Base-by-base conservation (phyloP, 2,888 invertebrate species). In the Tetramorium bicarinatum region DNA sequence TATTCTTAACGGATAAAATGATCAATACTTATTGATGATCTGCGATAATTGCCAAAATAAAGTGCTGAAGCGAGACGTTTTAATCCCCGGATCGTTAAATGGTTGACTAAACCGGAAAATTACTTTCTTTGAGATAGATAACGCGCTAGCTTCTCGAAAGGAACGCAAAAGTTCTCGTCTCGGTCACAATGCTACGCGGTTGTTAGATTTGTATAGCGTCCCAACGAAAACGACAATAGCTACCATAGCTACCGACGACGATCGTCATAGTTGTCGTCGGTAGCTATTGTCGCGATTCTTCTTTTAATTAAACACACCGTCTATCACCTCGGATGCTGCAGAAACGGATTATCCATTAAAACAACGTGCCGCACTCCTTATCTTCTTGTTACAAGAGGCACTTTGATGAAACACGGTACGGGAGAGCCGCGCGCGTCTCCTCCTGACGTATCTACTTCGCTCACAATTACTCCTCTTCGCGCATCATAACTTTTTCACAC, bases 221-320 rank as follows among this genome's bases (percentile, higher is more conserved):
- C 25, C 18, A 38, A 76, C 47, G 47, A 44, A 41, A 44, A 66
- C 11, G 54, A 62, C 29, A 18, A 38, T 64, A 64, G 18, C 52
- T 8, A 41, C 25, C 72, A 71, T 1, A 25, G 1, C 25, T 25
- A 38, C n/a, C n/a, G n/a, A n/a, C 62, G 54, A 47, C 44, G 71
- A 34, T 13, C 66, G 9, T n/a, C n/a, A n/a, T n/a, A n/a, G n/a
- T n/a, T n/a, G n/a, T 34, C 11, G 47, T 49, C 49, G 44, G 44
- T 47, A 71, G 59, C 71, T 79, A 86, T 85, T 85, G 84, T 85
- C 80, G 64, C 77, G 21, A 72, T 69, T 82, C 83, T 87, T 87
- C 87, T 88, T 92, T 90, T 90, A 91, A 92, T 91, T 91, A 90
- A 90, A 88, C 86, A 84, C 83, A 80, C 87, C 72, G 82, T 87